Percentiles rank a stretch among this genome's conserved stretches.
Evolutionary conservation across 2,888 invertebrate genomes (phyloP).

Genomic region (Scaptomyza flava): DNA sequence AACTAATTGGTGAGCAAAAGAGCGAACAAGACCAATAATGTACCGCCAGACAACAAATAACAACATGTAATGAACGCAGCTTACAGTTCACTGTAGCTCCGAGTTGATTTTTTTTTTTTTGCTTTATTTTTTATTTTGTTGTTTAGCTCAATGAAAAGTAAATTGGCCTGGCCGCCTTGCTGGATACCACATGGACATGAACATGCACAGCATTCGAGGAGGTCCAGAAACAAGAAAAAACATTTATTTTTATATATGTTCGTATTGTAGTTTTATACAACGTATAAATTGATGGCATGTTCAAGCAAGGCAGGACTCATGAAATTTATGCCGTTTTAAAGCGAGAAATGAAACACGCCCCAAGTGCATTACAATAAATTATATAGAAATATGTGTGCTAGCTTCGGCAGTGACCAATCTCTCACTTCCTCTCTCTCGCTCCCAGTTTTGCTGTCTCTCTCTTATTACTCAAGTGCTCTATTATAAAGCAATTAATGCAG

Average conservation of each 20-base stretch:
- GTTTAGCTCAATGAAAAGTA: conserved; percentile 69
- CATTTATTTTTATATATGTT: conserved; percentile 17
- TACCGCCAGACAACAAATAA: conserved; percentile 78
- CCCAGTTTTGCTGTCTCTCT: conserved; percentile 1
- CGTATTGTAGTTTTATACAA: conserved; percentile 38
- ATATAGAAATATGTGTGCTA: conserved; percentile 73
- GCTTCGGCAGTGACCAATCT: neutral
- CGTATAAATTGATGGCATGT: conserved; percentile 62
- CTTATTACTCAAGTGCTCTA: conserved; percentile 40
- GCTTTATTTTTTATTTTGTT: conserved; percentile 18
- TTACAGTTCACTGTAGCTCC: conserved; percentile 55
- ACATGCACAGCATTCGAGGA: conserved; percentile 53
- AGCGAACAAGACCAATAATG: conserved; percentile 77
- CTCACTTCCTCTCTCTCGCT: neutral
- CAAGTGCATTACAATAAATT: conserved; percentile 79
- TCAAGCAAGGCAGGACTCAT: conserved; percentile 43
- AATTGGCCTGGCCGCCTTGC: conserved; percentile 63
- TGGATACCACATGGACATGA: conserved; percentile 59
- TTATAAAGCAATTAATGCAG: conserved; percentile 78
- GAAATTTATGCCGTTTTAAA: conserved; percentile 80
- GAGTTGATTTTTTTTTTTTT: conserved; percentile 10
- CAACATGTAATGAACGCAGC: conserved; percentile 77
- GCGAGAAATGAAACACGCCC: conserved; percentile 80
- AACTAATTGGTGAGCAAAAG: conserved; percentile 78
- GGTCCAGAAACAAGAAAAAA: conserved; percentile 42